Percentiles rank a stretch among this genome's conserved stretches.
Evolutionary conservation across 35 echinoderm and acorn worm genomes (phyloP).

Genomic region (Heliocidaris tuberculata): DNA sequence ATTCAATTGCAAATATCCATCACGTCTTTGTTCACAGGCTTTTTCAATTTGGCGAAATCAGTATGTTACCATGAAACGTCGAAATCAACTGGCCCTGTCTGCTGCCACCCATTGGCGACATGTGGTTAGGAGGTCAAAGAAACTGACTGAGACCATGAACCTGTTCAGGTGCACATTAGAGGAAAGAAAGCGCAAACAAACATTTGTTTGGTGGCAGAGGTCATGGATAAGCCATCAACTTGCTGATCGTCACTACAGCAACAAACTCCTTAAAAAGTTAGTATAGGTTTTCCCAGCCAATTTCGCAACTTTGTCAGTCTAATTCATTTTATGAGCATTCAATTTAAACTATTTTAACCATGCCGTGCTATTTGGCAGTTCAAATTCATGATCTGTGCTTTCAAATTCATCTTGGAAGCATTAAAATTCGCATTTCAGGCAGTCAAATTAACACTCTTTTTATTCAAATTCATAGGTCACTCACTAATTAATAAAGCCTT

Average conservation of each 20-base stretch:
- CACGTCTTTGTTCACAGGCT: neutral
- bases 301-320: too few species aligned
- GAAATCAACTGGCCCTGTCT: neutral
- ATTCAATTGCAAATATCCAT: neutral
- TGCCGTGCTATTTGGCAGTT: too few species aligned
- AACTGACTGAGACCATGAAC: neutral
- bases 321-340: too few species aligned
- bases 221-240: neutral
- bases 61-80: neutral
- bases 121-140: conserved; percentile 8
- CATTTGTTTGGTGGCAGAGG: neutral
- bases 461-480: too few species aligned
- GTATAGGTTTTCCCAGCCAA: too few species aligned
- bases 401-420: too few species aligned
- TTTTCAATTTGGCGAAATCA: neutral
- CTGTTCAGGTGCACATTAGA: neutral
- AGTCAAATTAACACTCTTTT: too few species aligned
- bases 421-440: too few species aligned
- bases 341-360: too few species aligned
- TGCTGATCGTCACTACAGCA: neutral
- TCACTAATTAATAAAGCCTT: too few species aligned
- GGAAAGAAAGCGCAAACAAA: neutral
- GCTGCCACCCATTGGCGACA: conserved; percentile 33
- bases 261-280: neutral
- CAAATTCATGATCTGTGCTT: too few species aligned